These are phyloP conservation scores for Cyprinodon variegatus DNA, from an alignment of 2,113 vertebrate genomes.

Conservation along the genomic window DNA sequence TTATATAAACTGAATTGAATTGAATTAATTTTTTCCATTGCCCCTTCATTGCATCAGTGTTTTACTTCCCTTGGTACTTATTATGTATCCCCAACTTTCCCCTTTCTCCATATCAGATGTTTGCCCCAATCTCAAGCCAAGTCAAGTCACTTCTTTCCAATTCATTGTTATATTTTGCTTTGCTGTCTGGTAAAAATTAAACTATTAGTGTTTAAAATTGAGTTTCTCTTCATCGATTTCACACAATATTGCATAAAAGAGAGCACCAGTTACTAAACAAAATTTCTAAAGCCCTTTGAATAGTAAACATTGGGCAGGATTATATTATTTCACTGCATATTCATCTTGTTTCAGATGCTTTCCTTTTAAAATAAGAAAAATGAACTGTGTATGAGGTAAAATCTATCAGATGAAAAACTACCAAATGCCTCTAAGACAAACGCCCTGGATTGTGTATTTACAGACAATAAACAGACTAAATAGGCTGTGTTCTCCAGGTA, in stretches of 20 bases:
- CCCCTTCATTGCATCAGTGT: background rate
- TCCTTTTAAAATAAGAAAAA: background rate
- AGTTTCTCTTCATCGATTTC: background rate
- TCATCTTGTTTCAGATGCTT: background rate
- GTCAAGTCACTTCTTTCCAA: too few relatives aligned
- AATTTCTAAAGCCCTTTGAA: background rate
- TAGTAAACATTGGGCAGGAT: background rate
- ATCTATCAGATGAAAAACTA: background rate
- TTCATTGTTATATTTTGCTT: background rate
- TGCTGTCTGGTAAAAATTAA: background rate
- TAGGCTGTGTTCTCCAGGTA: constrained; percentile 32
- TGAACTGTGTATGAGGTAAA: constrained; percentile 1
- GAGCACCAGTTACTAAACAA: background rate
- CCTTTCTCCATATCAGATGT: background rate
- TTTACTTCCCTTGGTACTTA: background rate
- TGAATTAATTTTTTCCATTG: too few relatives aligned
- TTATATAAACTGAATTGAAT: too few relatives aligned
- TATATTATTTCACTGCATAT: background rate
- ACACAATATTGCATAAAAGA: too few relatives aligned
- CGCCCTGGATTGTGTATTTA: constrained; percentile 5
- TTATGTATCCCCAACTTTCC: background rate
- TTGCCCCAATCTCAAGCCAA: too few relatives aligned
- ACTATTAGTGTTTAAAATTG: background rate
- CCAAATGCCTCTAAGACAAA: background rate
- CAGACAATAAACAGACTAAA: constrained; percentile 29